phyloP scores from a whole-genome alignment of 2,113 vertebrate genomes.

The Oxyruncus cristatus region DNA sequence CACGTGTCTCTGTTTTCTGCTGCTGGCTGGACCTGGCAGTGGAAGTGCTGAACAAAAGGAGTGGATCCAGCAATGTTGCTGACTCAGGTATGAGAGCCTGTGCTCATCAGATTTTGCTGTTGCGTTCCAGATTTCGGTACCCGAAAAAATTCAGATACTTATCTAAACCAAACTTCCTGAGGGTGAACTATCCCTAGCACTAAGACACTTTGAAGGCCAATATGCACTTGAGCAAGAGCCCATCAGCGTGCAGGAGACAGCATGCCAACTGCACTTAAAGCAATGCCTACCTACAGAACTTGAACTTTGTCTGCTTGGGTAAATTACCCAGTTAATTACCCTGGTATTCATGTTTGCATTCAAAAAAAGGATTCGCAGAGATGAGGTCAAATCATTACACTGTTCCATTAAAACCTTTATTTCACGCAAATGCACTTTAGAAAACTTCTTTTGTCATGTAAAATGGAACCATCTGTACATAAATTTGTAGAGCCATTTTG shows the following conservation, averaged over 20 bases:
- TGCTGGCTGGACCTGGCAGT: neutral
- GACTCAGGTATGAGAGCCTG: constrained; percentile 12
- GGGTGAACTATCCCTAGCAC: neutral
- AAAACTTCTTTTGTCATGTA: neutral
- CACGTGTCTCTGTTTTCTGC: neutral
- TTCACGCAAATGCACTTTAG: neutral
- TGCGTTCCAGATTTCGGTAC: constrained; percentile 7
- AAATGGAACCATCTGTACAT: constrained; percentile 7
- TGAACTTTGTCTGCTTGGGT: neutral
- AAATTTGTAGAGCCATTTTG: neutral
- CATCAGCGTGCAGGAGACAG: neutral
- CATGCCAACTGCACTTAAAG: neutral
- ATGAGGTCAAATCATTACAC: neutral
- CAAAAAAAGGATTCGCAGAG: neutral
- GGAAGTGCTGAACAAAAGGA: constrained; percentile 27
- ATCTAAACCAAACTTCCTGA: constrained; percentile 49
- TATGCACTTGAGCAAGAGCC: neutral
- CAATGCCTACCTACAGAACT: neutral
- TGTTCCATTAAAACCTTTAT: neutral
- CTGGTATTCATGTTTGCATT: neutral
- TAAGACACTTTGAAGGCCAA: neutral
- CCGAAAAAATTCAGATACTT: neutral
- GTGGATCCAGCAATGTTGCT: neutral
- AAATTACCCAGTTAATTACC: neutral
- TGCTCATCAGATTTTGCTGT: constrained; percentile 2